A percentile compares a stretch with the other conserved stretches of the same genome.
Conservation (phyloP, 1,140 invertebrate genomes). For the Stegodyphus dumicola region DNA sequence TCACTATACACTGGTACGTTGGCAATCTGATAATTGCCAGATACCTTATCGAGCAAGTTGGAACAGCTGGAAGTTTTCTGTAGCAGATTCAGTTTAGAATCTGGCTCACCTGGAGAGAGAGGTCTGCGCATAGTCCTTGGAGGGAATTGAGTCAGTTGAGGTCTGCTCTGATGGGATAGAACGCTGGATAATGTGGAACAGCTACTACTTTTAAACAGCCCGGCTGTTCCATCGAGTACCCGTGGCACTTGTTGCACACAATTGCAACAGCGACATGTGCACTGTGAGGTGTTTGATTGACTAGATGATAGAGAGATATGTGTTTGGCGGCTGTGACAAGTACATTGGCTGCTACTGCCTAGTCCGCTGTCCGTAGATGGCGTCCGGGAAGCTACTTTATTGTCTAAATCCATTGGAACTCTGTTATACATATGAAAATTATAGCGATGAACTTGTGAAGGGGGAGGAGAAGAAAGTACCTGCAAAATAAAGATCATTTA, state of each 20-base stretch:
- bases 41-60: conserved; percentile 24
- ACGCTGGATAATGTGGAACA: conserved; percentile 45
- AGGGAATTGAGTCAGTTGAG: conserved; percentile 47
- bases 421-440: not conserved
- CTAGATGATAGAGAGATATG: conserved; percentile 12
- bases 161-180: conserved; percentile 44
- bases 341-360: conserved; percentile 39
- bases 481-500: not conserved
- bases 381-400: not conserved
- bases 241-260: not conserved
- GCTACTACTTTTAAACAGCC: conserved; percentile 54
- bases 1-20: conserved; percentile 48
- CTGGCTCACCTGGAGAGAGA: not conserved
- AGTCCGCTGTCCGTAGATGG: conserved; percentile 33
- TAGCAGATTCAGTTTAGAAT: not conserved
- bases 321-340: conserved; percentile 12
- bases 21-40: conserved; percentile 1
- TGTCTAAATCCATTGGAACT: conserved; percentile 4
- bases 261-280: conserved; percentile 14
- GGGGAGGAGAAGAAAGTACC: not conserved
- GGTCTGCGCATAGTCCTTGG: conserved; percentile 14
- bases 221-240: not conserved
- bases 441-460: not conserved
- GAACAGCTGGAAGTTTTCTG: conserved; percentile 56
- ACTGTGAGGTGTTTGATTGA: conserved; percentile 11